phyloP scores from a whole-genome alignment of 2,797 vertebrate genomes.

The Tenualosa thibaudeaui region DNA sequence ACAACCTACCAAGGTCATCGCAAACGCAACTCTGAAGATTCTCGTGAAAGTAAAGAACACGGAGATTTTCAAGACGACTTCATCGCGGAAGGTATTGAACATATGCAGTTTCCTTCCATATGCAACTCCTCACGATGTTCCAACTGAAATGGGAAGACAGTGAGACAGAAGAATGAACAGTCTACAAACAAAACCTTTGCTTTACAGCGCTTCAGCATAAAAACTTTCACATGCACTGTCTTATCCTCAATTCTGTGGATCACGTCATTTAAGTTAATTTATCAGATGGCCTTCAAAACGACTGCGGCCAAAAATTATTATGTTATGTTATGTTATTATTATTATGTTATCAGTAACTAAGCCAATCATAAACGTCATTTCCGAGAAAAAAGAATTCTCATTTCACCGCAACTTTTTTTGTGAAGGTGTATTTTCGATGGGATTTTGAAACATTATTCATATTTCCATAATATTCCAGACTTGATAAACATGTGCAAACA shows the following conservation, averaged over 20 bases:
- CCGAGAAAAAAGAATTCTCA: not conserved
- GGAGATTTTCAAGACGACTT: not conserved
- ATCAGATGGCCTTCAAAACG: not conserved
- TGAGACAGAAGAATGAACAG: not conserved
- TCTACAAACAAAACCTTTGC: not conserved
- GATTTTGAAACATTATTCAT: too few relatives aligned
- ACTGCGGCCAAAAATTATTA: not conserved
- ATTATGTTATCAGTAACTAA: not conserved
- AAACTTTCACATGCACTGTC: too few relatives aligned
- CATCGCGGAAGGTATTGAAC: not conserved
- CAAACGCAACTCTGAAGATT: conserved; percentile 12
- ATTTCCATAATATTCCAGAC: too few relatives aligned
- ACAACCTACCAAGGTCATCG: not conserved
- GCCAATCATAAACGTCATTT: not conserved
- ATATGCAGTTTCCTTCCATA: not conserved
- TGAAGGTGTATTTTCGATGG: too few relatives aligned
- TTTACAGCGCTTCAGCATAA: not conserved
- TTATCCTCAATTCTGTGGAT: not conserved
- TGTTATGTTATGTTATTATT: too few relatives aligned
- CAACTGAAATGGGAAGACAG: not conserved
- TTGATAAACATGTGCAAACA: too few relatives aligned
- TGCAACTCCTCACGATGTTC: not conserved
- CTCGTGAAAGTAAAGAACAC: not conserved
- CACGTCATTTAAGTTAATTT: not conserved
- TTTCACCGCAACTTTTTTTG: not conserved